A percentile compares a stretch with the other conserved stretches of the same genome.
phyloP scores from a whole-genome alignment of 1,140 invertebrate genomes.

The Phortica variegata region DNA sequence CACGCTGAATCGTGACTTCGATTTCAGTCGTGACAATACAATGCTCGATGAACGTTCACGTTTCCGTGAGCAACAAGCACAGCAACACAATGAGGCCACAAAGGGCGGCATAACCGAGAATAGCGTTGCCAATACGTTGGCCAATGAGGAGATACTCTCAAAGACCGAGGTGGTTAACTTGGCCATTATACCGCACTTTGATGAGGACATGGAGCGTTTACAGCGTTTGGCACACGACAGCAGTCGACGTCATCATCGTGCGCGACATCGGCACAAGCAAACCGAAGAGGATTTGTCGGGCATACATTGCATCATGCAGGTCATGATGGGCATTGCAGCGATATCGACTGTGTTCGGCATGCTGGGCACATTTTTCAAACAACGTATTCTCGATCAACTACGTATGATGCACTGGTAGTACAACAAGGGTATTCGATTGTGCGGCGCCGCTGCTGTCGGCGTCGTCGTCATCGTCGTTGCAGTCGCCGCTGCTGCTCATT shows the following conservation, averaged over 20 bases:
- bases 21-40: slow-evolving; percentile 50
- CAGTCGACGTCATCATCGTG: slow-evolving; percentile 38
- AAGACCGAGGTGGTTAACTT: slow-evolving; percentile 56
- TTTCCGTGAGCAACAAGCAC: slow-evolving; percentile 32
- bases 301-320: slow-evolving; percentile 57
- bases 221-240: slow-evolving; percentile 36
- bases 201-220: slow-evolving; percentile 47
- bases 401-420: slow-evolving; percentile 57
- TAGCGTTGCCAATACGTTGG: slow-evolving; percentile 30
- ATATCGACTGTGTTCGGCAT: slow-evolving; percentile 55
- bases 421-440: slow-evolving; percentile 42
- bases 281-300: slow-evolving; percentile 50
- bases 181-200: slow-evolving; percentile 55
- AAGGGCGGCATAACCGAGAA: slow-evolving; percentile 24
- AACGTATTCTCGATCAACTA: slow-evolving; percentile 53
- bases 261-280: slow-evolving; percentile 47
- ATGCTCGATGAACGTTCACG: slow-evolving; percentile 49
- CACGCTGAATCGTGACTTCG: slow-evolving; percentile 40
- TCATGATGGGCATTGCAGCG: slow-evolving; percentile 56
- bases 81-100: slow-evolving; percentile 37
- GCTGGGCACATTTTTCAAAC: slow-evolving; percentile 56
- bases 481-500: background rate
- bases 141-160: slow-evolving; percentile 51
- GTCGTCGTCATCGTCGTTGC: too few relatives aligned
- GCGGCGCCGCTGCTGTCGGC: too few relatives aligned